Base-by-base conservation (phyloP, 2,888 invertebrate species). In the Ptycholaimellus sp. region DNA sequence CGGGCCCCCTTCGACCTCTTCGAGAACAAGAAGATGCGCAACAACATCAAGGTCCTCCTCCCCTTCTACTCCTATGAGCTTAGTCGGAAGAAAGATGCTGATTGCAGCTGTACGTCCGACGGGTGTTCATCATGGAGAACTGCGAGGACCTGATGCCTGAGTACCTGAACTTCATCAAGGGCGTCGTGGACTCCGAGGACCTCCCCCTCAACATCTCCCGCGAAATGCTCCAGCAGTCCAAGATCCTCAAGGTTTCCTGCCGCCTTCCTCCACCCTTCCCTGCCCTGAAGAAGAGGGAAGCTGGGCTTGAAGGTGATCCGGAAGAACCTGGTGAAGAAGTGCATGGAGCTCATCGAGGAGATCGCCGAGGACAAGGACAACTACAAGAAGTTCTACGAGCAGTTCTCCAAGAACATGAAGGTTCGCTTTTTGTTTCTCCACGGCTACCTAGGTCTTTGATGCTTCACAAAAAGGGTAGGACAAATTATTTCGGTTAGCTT, bases 81-180 rank as follows among this genome's bases (percentile, higher is more conserved):
- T n/a, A n/a, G n/a, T n/a, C n/a, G n/a, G n/a, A n/a, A n/a, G n/a
- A n/a, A n/a, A n/a, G n/a, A n/a, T n/a, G n/a, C n/a, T n/a, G n/a
- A n/a, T n/a, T n/a, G 17, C 36, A 36, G 37, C 37, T 93, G 57
- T 93, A 96, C 50, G 93, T 96, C 0, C 72, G 93, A 36, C 70
- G 93, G 44, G 93, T 96, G 1, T 96, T 96, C 70, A 96, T 96
- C 63, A 93, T 93, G 90, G 93, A 96, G 66, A 93, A 93, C 68
- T 93, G 93, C 56, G 90, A 93, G 58, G 93, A 96, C 56, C 69
- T 96, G n/a, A 93, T 96, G 57, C 93, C 93, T 0, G 90, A 93
- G 60, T 96, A 93, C 64, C 67, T 96, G 46, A 90, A 59, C 53
- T 54, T 59, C 47, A 45, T 58, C 47, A 51, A 49, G 42, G 96